These are phyloP conservation scores for Thysanoteuthis rhombus DNA, from an alignment of 2,888 invertebrate species.

Conservation along the genomic window DNA sequence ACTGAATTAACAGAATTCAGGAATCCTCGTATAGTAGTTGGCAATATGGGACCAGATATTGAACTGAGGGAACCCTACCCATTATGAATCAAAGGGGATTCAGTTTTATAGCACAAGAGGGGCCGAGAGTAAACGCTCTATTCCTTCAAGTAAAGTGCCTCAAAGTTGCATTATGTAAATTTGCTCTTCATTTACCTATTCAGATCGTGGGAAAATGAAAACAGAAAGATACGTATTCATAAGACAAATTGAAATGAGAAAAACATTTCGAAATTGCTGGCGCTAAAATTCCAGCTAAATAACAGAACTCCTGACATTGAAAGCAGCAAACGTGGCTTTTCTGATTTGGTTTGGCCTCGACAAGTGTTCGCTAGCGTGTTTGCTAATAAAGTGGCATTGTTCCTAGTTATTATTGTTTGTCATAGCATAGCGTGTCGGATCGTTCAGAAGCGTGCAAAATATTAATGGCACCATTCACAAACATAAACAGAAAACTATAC, in stretches of 20 bases:
- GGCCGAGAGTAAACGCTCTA: too few species aligned
- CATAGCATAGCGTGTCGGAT: neutral
- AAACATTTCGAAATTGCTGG: neutral
- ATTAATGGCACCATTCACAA: neutral
- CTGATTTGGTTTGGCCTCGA: neutral
- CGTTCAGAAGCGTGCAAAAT: slow-evolving; percentile 12
- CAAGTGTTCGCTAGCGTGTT: neutral
- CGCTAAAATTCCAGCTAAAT: neutral
- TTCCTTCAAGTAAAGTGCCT: too few species aligned
- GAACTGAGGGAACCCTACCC: too few species aligned
- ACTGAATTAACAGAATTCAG: too few species aligned
- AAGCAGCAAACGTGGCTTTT: neutral
- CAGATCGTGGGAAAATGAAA: neutral
- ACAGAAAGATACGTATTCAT: neutral
- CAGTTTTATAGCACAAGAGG: too few species aligned
- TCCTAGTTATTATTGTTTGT: neutral
- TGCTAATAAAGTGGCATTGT: neutral
- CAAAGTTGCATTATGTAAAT: neutral
- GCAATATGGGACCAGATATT: too few species aligned
- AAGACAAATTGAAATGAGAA: neutral
- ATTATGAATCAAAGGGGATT: too few species aligned
- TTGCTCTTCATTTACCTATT: neutral
- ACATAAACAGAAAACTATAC: neutral
- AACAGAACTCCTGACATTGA: neutral
- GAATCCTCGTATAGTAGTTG: too few species aligned